Conservation (phyloP, 2,797 vertebrate species). For the Acropternis orthonyx region DNA sequence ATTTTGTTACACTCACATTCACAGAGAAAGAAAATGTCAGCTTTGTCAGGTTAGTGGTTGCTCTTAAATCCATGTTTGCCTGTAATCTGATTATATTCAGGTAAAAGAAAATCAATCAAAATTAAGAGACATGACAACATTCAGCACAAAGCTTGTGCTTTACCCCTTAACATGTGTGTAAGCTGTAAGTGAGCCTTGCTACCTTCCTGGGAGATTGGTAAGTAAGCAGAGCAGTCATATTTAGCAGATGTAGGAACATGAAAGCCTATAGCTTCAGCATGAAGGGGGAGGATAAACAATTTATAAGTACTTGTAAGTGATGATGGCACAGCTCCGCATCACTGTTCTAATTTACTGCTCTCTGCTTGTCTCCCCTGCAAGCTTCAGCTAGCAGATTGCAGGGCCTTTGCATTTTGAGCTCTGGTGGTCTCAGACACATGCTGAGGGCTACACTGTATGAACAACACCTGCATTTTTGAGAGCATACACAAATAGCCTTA, state of each 20-base stretch:
- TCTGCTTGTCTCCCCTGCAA: background rate
- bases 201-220: constrained; percentile 25
- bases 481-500: background rate
- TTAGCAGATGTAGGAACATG: constrained; percentile 62
- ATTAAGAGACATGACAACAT: background rate
- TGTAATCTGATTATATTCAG: background rate
- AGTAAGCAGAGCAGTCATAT: constrained; percentile 47
- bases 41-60: background rate
- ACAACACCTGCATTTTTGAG: background rate
- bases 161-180: background rate
- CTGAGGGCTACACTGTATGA: background rate
- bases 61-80: background rate
- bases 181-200: constrained; percentile 18
- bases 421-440: background rate
- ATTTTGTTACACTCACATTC: background rate
- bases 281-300: constrained; percentile 61
- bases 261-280: constrained; percentile 62
- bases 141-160: background rate
- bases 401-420: background rate
- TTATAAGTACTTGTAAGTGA: constrained; percentile 66
- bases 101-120: background rate
- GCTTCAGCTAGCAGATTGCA: constrained; percentile 43
- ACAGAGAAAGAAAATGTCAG: background rate
- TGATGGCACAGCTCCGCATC: constrained; percentile 40
- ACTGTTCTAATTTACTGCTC: constrained; percentile 31